Conservation (phyloP, 2,888 invertebrate species). For the Synanthedon myopaeformis region DNA sequence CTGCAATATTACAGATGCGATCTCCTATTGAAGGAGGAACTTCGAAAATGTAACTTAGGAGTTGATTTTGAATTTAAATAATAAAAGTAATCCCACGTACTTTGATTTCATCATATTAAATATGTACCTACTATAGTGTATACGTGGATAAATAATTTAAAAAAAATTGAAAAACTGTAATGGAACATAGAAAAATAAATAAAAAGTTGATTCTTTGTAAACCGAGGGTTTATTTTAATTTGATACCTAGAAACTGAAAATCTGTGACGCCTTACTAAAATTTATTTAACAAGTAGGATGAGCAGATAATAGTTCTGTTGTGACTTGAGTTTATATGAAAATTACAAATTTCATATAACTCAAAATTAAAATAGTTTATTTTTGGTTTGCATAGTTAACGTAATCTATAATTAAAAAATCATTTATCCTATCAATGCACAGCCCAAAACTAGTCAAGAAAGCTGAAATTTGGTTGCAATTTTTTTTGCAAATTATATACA, state of each 20-base stretch:
- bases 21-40: constrained; percentile 51
- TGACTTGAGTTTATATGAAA: no score
- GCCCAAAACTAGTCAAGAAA: no score
- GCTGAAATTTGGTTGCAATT: no score
- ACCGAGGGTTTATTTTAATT: constrained; percentile 35
- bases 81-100: constrained; percentile 63
- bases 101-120: constrained; percentile 66
- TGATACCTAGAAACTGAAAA: neutral
- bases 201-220: constrained; percentile 65
- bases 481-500: no score
- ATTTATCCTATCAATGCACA: no score
- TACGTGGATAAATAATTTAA: constrained; percentile 54
- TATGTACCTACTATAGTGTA: constrained; percentile 35
- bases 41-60: constrained; percentile 57
- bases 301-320: no score
- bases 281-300: no score
- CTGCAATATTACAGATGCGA: constrained; percentile 12
- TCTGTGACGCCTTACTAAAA: no score
- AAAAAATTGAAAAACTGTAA: constrained; percentile 69
- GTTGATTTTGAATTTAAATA: constrained; percentile 58
- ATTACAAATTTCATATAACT: no score
- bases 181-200: constrained; percentile 62
- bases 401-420: no score
- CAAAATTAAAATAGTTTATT: no score
- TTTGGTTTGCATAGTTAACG: no score